A percentile compares a stretch with the other conserved stretches of the same genome.
phyloP scores from a whole-genome alignment of 2,888 invertebrate species.

The Dolichomitus sp. region DNA sequence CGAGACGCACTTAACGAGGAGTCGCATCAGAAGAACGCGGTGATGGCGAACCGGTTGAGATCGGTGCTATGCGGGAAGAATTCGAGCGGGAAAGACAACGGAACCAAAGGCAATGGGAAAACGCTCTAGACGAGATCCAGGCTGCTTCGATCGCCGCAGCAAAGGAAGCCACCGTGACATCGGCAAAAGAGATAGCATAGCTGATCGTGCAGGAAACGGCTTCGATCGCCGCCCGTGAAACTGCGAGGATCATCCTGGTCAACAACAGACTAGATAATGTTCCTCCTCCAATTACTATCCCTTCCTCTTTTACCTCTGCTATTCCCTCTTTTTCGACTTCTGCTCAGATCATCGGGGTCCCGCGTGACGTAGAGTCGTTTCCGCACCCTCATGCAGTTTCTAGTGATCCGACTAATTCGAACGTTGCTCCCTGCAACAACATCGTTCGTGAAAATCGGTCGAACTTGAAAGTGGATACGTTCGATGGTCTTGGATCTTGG shows the following conservation, averaged over 20 bases:
- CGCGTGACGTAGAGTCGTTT: no score
- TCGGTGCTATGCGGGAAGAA: neutral
- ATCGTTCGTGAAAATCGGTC: neutral
- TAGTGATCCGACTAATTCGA: neutral
- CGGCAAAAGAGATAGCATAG: no score
- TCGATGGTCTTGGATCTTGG: slow-evolving; percentile 2
- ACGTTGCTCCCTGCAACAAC: neutral
- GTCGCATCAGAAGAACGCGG: neutral
- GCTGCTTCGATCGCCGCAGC: slow-evolving; percentile 8
- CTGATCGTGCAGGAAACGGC: no score
- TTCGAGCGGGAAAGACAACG: slow-evolving; percentile 33
- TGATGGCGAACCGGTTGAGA: neutral
- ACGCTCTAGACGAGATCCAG: slow-evolving; percentile 14
- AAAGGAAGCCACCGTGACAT: no score
- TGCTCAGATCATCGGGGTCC: no score
- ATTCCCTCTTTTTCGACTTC: no score
- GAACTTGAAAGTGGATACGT: neutral
- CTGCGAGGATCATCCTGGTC: no score
- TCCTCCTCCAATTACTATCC: no score
- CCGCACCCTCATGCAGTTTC: no score
- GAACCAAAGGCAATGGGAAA: slow-evolving; percentile 25
- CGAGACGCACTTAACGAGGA: neutral
- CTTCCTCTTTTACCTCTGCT: no score
- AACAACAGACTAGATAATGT: no score
- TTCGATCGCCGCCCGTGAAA: no score